Evolutionary conservation across 2,888 invertebrate genomes (phyloP).

Genomic region (Ormyrus pomaceus): DNA sequence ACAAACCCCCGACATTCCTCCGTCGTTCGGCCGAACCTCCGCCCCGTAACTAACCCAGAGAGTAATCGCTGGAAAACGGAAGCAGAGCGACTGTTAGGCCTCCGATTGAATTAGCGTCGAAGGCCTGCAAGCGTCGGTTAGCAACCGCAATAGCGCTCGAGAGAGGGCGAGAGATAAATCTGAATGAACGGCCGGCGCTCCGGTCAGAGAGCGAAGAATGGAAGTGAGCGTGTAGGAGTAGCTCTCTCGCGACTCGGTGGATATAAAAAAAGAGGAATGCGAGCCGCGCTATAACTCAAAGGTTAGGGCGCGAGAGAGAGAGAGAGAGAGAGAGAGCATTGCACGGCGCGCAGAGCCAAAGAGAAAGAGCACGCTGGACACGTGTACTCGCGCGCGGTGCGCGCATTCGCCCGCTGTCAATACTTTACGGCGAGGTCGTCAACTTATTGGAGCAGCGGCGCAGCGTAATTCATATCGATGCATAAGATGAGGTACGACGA

Average conservation of each 20-base stretch:
- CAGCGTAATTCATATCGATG: slow-evolving; percentile 39
- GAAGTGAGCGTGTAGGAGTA: slow-evolving; percentile 9
- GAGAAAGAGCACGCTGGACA: not conserved
- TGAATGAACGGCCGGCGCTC: slow-evolving; percentile 31
- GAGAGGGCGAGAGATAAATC: slow-evolving; percentile 35
- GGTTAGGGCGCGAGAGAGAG: slow-evolving; percentile 14
- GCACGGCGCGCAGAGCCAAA: not conserved
- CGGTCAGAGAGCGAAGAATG: slow-evolving; percentile 1
- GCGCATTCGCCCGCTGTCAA: not conserved
- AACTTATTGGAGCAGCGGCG: slow-evolving; percentile 24
- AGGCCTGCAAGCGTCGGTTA: not conserved
- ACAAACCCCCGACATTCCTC: no score
- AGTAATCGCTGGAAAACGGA: not conserved
- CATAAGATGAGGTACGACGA: slow-evolving; percentile 26
- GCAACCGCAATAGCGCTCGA: not conserved
- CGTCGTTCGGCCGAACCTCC: no score
- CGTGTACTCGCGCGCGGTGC: not conserved
- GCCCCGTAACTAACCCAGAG: not conserved
- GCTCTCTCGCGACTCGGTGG: no score
- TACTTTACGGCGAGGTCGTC: slow-evolving; percentile 38
- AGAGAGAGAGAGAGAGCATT: not conserved
- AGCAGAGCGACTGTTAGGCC: no score
- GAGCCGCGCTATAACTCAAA: slow-evolving; percentile 38
- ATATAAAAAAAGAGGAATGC: slow-evolving; percentile 23
- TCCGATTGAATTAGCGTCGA: not conserved